phyloP scores from a whole-genome alignment of 2,797 vertebrate species.

The Tapirus indicus region DNA sequence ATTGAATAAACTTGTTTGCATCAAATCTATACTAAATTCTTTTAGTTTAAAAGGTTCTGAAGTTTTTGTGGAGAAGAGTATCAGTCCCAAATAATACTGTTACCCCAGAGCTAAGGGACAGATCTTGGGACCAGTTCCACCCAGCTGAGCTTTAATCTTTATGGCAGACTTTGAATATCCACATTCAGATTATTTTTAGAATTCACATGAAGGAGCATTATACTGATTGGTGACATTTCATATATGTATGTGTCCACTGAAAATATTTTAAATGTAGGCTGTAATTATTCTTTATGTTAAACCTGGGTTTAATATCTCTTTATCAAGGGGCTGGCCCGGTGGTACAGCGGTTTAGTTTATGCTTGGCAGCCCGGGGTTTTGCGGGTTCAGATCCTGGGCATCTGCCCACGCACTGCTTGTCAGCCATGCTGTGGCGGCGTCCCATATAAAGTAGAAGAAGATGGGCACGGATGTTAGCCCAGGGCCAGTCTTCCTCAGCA shows the following conservation, averaged over 20 bases:
- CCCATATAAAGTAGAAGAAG: no score
- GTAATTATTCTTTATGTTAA: conserved; percentile 28
- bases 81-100: neutral
- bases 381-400: no score
- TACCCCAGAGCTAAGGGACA: neutral
- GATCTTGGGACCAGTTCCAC: neutral
- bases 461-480: no score
- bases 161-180: neutral
- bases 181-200: neutral
- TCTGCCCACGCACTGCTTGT: no score
- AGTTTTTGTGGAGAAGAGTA: neutral
- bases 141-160: neutral
- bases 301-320: neutral
- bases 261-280: conserved; percentile 1
- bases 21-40: neutral
- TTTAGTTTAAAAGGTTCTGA: neutral
- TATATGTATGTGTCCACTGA: neutral
- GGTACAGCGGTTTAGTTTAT: no score
- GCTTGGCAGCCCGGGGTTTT: no score
- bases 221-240: neutral
- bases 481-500: no score
- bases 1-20: neutral
- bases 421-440: no score
- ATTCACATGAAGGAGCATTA: neutral
- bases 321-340: neutral